Evolutionary conservation across 2,113 vertebrate species (phyloP).

Genomic region (Heterotilapia buettikoferi): DNA sequence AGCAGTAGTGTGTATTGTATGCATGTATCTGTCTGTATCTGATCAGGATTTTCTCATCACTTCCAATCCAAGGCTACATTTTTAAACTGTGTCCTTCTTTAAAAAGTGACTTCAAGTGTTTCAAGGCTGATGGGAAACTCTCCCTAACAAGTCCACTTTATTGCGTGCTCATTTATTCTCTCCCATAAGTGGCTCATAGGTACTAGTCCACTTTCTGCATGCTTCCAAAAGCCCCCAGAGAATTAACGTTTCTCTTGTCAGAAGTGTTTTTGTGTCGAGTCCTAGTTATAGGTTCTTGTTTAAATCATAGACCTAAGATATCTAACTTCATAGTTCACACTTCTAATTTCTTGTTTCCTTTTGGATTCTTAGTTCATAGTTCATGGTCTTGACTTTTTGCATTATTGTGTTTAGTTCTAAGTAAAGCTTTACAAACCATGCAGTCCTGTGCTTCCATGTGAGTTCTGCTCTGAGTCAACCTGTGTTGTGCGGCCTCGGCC

Average conservation of each 20-base stretch:
- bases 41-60: neutral
- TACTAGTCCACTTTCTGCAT: neutral
- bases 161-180: neutral
- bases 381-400: neutral
- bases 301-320: neutral
- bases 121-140: neutral
- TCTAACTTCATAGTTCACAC: neutral
- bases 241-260: neutral
- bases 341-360: neutral
- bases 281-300: neutral
- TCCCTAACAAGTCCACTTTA: neutral
- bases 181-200: neutral
- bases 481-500: neutral
- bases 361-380: neutral
- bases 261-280: neutral
- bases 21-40: neutral
- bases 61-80: neutral
- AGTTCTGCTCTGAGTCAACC: neutral
- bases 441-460: neutral
- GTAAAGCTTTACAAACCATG: accelerated
- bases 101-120: neutral
- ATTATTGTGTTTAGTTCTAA: accelerated
- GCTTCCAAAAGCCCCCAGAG: neutral
- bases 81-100: neutral
- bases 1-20: neutral